These are phyloP conservation scores for Phengaris alcon DNA, from an alignment of 2,888 invertebrate genomes.

Conservation along the genomic window DNA sequence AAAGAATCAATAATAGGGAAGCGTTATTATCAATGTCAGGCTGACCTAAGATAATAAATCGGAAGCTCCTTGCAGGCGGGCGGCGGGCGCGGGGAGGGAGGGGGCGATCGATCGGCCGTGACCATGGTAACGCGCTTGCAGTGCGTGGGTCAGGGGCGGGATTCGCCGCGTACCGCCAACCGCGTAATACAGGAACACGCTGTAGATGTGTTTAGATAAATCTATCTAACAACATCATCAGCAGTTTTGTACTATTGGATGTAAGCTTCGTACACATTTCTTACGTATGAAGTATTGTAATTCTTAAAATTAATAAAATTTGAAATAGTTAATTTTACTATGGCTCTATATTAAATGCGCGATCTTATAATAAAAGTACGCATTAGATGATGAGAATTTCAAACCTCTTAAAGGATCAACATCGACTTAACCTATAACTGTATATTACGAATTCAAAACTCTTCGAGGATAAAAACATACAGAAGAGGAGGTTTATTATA, in stretches of 20 bases:
- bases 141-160: conserved; percentile 71
- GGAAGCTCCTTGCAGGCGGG: conserved; percentile 11
- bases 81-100: neutral
- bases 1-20: neutral
- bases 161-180: conserved; percentile 33
- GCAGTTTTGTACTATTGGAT: neutral
- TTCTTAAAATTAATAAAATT: neutral
- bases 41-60: conserved; percentile 27
- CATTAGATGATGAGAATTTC: too few species aligned
- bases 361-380: neutral
- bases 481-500: too few species aligned
- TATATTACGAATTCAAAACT: too few species aligned
- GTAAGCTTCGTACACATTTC: neutral
- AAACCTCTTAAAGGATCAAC: too few species aligned
- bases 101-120: conserved; percentile 68
- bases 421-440: too few species aligned
- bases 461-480: too few species aligned
- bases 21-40: conserved; percentile 15
- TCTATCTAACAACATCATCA: conserved; percentile 11
- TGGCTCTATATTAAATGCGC: neutral
- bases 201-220: neutral
- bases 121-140: conserved; percentile 65
- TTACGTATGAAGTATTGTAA: too few species aligned
- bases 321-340: neutral
- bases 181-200: conserved; percentile 13